These are phyloP conservation scores for Eupsittula cactorum DNA, from an alignment of 2,113 vertebrate species.

Conservation along the genomic window DNA sequence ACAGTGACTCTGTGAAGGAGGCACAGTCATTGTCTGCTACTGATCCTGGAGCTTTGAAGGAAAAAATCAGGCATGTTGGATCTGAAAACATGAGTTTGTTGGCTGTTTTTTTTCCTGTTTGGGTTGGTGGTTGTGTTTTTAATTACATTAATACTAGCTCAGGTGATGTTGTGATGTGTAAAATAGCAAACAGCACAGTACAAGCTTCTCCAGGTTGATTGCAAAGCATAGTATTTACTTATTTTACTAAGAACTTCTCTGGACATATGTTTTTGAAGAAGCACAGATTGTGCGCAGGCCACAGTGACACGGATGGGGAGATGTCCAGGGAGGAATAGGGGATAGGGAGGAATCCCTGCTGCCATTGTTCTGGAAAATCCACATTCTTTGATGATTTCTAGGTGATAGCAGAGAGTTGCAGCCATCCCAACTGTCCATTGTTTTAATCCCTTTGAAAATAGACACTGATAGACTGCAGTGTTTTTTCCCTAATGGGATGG, in stretches of 20 bases:
- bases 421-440: background rate
- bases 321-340: background rate
- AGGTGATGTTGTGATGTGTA: background rate
- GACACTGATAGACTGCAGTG: background rate
- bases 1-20: background rate
- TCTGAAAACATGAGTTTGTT: background rate
- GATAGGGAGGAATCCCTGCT: background rate
- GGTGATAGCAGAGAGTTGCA: background rate
- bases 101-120: background rate
- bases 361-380: background rate
- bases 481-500: background rate
- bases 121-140: background rate
- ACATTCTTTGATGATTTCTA: background rate
- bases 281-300: background rate
- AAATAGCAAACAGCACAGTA: background rate
- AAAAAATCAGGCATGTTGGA: background rate
- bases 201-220: background rate
- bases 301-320: rapidly evolving
- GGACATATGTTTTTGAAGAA: background rate
- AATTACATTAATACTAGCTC: background rate
- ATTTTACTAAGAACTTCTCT: background rate
- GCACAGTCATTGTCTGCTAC: background rate
- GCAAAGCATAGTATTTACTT: background rate
- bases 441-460: background rate
- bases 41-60: background rate